Percentiles rank a stretch among this genome's conserved stretches.
These are phyloP conservation scores for Drosophila mayri DNA, from an alignment of 1,140 invertebrate genomes.

Conservation along the genomic window DNA sequence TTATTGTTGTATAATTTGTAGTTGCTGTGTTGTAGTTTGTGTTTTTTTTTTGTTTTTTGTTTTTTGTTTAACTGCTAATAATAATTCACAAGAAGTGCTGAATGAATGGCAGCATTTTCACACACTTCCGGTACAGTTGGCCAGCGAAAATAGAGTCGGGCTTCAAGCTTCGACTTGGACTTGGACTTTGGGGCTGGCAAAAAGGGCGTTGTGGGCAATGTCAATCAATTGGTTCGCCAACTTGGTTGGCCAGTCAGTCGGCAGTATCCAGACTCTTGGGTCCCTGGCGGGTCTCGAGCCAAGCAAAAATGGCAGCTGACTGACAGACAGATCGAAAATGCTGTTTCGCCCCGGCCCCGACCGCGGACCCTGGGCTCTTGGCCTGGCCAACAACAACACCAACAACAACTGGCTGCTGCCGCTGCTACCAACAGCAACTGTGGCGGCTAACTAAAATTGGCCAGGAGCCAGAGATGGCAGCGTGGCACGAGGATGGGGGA, in stretches of 20 bases:
- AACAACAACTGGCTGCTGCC: background rate
- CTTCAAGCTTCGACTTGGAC: too few relatives aligned
- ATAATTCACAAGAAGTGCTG: conserved; percentile 71
- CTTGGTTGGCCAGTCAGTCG: conserved; percentile 35
- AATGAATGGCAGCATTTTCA: conserved; percentile 41
- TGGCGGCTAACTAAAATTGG: conserved; percentile 66
- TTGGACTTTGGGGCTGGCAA: conserved; percentile 32
- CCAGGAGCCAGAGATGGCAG: conserved; percentile 32
- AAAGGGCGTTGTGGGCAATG: conserved; percentile 80
- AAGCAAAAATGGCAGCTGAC: conserved; percentile 80
- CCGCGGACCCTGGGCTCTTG: conserved; percentile 30
- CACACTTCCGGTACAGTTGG: conserved; percentile 81
- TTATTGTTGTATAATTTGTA: conserved; percentile 82
- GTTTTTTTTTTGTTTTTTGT: too few relatives aligned
- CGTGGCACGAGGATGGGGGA: conserved; percentile 27
- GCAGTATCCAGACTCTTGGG: background rate
- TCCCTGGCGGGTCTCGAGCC: conserved; percentile 39
- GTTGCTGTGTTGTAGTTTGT: conserved; percentile 25
- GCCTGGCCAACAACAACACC: conserved; percentile 6
- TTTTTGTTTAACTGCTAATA: conserved; percentile 41
- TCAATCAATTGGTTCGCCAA: conserved; percentile 78
- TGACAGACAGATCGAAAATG: conserved; percentile 82
- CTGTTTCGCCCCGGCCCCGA: conserved; percentile 34
- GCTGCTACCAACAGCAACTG: conserved; percentile 42
- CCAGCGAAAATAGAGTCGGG: conserved; percentile 22